Evolutionary conservation across 2,888 invertebrate species (phyloP).

Genomic region (Aporophyla nigra): DNA sequence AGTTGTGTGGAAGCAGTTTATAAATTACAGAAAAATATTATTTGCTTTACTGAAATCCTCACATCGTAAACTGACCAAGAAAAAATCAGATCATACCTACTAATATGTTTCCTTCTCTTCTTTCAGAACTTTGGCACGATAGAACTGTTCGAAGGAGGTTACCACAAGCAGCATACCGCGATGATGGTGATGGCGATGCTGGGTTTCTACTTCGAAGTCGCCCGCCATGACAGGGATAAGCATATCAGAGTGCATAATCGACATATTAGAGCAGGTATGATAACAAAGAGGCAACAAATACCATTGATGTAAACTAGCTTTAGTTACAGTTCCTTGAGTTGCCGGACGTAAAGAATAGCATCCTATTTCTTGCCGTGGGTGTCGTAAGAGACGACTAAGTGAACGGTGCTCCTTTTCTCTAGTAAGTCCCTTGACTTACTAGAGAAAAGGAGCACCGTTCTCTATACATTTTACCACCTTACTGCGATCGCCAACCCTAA

Average conservation of each 20-base stretch:
- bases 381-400: too few species aligned
- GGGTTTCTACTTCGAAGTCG: conserved; percentile 87
- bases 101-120: background rate
- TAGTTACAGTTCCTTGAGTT: too few species aligned
- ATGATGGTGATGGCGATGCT: conserved; percentile 89
- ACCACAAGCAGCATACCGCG: conserved; percentile 84
- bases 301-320: too few species aligned
- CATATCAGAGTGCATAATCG: conserved; percentile 81
- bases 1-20: too few species aligned
- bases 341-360: too few species aligned
- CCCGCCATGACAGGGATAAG: conserved; percentile 83
- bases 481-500: too few species aligned
- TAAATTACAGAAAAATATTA: background rate
- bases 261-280: conserved; percentile 80
- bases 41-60: background rate
- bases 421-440: too few species aligned
- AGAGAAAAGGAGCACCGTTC: too few species aligned
- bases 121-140: conserved; percentile 82
- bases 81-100: fast-evolving
- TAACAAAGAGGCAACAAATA: background rate
- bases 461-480: too few species aligned
- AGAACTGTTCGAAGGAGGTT: conserved; percentile 82
- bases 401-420: too few species aligned
- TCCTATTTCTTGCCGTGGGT: too few species aligned
- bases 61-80: too few species aligned